Evolutionary conservation across 1,140 invertebrate species (phyloP), one percentile per base, ranked within the genome.

Genomic region (Marisa cornuarietis): DNA sequence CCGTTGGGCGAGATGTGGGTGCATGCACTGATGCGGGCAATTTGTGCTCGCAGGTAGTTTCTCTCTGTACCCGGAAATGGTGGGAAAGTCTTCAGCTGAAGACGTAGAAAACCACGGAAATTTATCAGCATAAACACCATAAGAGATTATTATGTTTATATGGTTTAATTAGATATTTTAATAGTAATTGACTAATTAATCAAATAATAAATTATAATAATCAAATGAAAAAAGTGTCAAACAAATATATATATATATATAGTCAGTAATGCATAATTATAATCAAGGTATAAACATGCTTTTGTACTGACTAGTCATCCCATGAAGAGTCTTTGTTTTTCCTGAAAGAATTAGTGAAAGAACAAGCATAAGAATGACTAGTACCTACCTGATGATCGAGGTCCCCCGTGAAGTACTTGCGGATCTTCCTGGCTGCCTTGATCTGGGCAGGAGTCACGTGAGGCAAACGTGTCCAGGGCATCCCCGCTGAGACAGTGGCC

Each of bases 21-120:
- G 22, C 82, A 71, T 2, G 86, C 83, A 20, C 80, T 84, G 71
- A 89, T 89, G 16, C 88, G 87, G n/a, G 88, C 87, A 76, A 89
- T 86, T 80, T 89, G 88, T 20, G 86, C 86, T 14, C 87, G 84
- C 68, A 89, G 82, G 65, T 85, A 87, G 71, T 87, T 85, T 49
- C 69, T 80, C 77, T 89, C 88, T 31, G 78, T 63, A 14, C 88
- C 87, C 24, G 87, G 87, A 79, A 88, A 89, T n/a, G 86, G 86
- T 42, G 88, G 88, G 76, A 82, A 83, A 0, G 83, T 77, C n/a
- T 83, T 80, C n/a, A 89, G 79, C 86, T 87, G 49, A 16, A 72
- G 73, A 31, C 31, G 72, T 78, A n/a, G 73, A 54, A 76, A 31
- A n/a, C 6, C 22, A 65, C 63, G 42, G 0, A 42, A 18, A 58